phyloP scores from a whole-genome alignment of 2,113 vertebrate genomes.

The Thinocorus orbignyianus region DNA sequence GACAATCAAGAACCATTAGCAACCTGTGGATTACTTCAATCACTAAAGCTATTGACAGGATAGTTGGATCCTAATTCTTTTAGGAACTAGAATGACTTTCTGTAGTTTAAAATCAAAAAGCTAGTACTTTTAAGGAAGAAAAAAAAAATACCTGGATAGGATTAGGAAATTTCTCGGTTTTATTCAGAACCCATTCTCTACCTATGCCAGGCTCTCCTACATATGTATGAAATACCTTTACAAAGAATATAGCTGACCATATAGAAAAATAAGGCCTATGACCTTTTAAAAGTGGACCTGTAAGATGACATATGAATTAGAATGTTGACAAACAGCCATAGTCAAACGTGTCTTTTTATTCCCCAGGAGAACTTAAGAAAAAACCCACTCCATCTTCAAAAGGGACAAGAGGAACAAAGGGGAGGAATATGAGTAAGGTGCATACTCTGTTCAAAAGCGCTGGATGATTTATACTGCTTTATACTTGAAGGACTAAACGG shows the following conservation, averaged over 20 bases:
- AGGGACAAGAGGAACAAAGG: not conserved
- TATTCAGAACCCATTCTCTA: not conserved
- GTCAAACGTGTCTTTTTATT: not conserved
- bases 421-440: not conserved
- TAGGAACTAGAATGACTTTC: not conserved
- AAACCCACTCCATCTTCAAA: not conserved
- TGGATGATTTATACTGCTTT: not conserved
- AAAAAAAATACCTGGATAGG: not conserved
- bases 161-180: not conserved
- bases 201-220: not conserved
- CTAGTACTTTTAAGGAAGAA: not conserved
- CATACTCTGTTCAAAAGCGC: not conserved
- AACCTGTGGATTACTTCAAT: not conserved
- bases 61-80: conserved; percentile 1
- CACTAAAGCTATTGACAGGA: conserved; percentile 9
- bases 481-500: not conserved
- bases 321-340: not conserved
- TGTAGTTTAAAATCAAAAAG: not conserved
- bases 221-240: not conserved
- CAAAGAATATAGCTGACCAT: not conserved
- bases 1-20: conserved; percentile 30
- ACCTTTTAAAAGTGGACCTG: not conserved
- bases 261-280: not conserved
- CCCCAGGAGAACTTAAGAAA: not conserved
- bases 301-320: not conserved